phyloP scores from a whole-genome alignment of 2,888 invertebrate genomes.

The Caradrina kadenii region DNA sequence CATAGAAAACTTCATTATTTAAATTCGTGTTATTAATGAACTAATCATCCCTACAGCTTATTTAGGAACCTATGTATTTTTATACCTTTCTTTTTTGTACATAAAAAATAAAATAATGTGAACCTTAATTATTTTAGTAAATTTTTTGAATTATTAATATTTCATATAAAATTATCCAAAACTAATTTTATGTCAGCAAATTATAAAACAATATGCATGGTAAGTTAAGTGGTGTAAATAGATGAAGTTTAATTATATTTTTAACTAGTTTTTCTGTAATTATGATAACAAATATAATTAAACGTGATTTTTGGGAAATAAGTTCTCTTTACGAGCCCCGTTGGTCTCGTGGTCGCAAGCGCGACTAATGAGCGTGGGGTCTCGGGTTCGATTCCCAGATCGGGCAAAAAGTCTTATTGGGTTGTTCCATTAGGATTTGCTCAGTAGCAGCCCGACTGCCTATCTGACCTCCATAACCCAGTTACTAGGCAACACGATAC shows the following conservation, averaged over 20 bases:
- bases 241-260: slow-evolving; percentile 35
- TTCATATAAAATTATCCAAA: slow-evolving; percentile 23
- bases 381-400: too few species aligned
- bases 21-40: too few species aligned
- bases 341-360: too few species aligned
- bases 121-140: too few species aligned
- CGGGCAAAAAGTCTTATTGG: too few species aligned
- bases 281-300: neutral
- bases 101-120: neutral
- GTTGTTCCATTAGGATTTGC: too few species aligned
- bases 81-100: neutral
- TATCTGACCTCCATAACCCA: too few species aligned
- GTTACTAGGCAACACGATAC: too few species aligned
- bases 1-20: too few species aligned
- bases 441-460: too few species aligned
- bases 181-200: slow-evolving; percentile 25
- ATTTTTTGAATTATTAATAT: too few species aligned
- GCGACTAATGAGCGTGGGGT: too few species aligned
- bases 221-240: slow-evolving; percentile 14
- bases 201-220: slow-evolving; percentile 11
- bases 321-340: neutral
- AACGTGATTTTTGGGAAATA: neutral
- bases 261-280: slow-evolving; percentile 25
- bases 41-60: neutral
- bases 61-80: neutral